Conservation (phyloP, 2,797 vertebrate genomes). For the Oreochromis grahami region DNA sequence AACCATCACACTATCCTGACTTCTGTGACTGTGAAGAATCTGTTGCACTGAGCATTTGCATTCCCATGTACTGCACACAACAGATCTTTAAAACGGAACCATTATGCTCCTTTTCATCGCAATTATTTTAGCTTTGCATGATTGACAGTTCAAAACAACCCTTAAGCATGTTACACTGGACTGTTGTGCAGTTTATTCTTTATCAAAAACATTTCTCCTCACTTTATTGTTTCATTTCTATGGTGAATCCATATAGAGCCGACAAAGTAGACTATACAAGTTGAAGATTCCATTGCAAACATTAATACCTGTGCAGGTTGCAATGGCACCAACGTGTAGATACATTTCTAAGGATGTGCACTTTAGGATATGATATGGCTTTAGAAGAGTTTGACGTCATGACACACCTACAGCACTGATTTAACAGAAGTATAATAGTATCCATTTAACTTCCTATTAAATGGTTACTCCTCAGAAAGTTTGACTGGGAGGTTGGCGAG, state of each 20-base stretch:
- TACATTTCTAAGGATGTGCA: neutral
- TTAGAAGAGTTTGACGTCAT: neutral
- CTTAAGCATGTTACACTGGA: neutral
- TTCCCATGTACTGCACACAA: no score
- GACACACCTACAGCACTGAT: fast-evolving
- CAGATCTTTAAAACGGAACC: neutral
- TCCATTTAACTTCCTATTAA: neutral
- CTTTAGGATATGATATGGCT: neutral
- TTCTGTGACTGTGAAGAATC: neutral
- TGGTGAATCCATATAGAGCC: neutral
- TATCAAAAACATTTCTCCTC: neutral
- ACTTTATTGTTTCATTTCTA: neutral
- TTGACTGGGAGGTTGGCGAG: neutral
- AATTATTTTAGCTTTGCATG: neutral
- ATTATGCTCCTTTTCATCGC: fast-evolving
- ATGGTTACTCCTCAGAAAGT: neutral
- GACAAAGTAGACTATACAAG: neutral
- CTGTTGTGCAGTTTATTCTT: neutral
- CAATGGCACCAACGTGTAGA: neutral
- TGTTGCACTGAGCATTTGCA: neutral
- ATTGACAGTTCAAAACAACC: neutral
- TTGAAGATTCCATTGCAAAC: neutral
- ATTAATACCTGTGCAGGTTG: neutral
- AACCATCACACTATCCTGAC: neutral
- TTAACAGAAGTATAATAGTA: neutral